phyloP scores from a whole-genome alignment of 1,140 invertebrate genomes.

The Drosophila sproati region DNA sequence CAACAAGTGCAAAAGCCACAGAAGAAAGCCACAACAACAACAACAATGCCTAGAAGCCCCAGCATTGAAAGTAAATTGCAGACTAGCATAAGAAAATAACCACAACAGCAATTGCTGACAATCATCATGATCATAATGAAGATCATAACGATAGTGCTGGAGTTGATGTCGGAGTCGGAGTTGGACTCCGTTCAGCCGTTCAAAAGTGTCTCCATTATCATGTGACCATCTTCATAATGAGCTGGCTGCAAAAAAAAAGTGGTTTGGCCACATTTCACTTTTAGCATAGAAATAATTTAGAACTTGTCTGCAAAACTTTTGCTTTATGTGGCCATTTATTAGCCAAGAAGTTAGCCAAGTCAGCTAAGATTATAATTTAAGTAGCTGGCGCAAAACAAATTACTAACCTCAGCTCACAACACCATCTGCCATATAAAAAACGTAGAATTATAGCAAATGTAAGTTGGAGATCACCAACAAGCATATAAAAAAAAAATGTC shows the following conservation, averaged over 20 bases:
- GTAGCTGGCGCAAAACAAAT: too few relatives aligned
- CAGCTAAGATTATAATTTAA: too few relatives aligned
- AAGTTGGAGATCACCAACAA: too few relatives aligned
- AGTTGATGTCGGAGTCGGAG: conserved; percentile 19
- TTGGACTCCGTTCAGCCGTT: neutral
- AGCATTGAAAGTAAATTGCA: conserved; percentile 81
- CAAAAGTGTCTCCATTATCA: conserved; percentile 2
- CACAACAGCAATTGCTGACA: conserved; percentile 6
- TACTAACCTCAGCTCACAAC: too few relatives aligned
- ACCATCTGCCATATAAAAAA: too few relatives aligned
- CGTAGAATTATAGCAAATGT: too few relatives aligned
- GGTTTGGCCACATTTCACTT: conserved; percentile 77
- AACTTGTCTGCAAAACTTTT: conserved; percentile 60
- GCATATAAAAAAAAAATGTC: neutral
- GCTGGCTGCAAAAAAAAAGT: conserved; percentile 45
- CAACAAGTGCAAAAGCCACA: conserved; percentile 60
- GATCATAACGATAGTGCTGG: conserved; percentile 10
- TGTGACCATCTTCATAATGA: conserved; percentile 30
- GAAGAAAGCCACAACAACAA: conserved; percentile 51
- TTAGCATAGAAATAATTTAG: conserved; percentile 81
- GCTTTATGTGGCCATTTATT: conserved; percentile 27
- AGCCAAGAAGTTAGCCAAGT: conserved; percentile 21
- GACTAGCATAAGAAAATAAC: conserved; percentile 47
- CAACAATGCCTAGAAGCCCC: conserved; percentile 49
- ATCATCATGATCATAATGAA: conserved; percentile 9